Percentiles rank a stretch among this genome's conserved stretches.
Conservation (phyloP, 2,113 vertebrate genomes). For the Pseudorectes ferrugineus region DNA sequence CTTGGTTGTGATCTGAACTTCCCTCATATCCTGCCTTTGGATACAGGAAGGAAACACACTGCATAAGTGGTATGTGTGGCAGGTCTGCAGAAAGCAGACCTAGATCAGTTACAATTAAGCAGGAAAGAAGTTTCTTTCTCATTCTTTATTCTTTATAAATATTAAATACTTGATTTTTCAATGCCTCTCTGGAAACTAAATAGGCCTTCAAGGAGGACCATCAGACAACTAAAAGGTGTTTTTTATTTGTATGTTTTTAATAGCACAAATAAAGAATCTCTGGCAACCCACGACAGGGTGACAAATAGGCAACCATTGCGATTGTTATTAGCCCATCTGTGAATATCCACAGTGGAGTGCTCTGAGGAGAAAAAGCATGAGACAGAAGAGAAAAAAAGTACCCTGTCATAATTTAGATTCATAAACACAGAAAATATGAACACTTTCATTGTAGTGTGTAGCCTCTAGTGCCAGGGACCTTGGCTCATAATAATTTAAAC, state of each 20-base stretch:
- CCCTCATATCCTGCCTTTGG: not conserved
- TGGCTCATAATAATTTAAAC: conserved; percentile 42
- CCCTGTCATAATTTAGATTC: conserved; percentile 42
- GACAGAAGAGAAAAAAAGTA: not conserved
- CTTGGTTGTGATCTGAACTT: not conserved
- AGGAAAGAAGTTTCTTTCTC: not conserved
- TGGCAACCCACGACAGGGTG: conserved; percentile 14
- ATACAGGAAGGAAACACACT: not conserved
- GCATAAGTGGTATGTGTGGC: not conserved
- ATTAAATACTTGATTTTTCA: not conserved
- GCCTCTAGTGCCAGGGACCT: not conserved
- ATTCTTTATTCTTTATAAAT: not conserved
- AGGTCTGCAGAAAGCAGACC: not conserved
- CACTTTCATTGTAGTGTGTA: not conserved
- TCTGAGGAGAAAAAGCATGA: conserved; percentile 7
- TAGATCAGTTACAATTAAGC: not conserved
- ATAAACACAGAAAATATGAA: conserved; percentile 29
- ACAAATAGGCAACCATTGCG: not conserved
- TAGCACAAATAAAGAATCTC: conserved; percentile 44
- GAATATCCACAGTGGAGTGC: conserved; percentile 21
- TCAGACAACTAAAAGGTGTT: not conserved
- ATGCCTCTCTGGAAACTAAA: not conserved
- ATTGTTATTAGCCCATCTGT: conserved; percentile 49
- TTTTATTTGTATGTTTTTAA: conserved; percentile 33
- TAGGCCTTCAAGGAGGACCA: not conserved